Conservation (phyloP, 2,113 vertebrate species). For the Ramphastos sulfuratus region DNA sequence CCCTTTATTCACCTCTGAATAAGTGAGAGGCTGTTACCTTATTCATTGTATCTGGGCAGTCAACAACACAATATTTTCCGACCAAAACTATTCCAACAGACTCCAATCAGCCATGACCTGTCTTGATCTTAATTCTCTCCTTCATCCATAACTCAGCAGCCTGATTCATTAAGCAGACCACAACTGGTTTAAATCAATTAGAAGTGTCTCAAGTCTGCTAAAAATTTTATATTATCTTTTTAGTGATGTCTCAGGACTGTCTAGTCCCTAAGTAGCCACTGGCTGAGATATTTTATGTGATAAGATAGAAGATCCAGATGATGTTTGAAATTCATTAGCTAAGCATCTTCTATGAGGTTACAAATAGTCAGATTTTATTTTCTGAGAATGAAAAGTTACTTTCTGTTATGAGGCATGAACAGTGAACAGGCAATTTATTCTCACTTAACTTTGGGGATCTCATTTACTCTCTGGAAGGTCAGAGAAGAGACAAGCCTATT, state of each 20-base stretch:
- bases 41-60: neutral
- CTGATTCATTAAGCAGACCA: neutral
- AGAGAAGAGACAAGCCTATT: neutral
- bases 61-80: neutral
- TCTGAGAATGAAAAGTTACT: neutral
- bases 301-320: neutral
- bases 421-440: neutral
- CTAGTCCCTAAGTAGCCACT: neutral
- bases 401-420: neutral
- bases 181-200: neutral
- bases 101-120: neutral
- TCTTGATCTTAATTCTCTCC: neutral
- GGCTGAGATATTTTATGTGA: neutral
- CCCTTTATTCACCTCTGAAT: neutral
- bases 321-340: neutral
- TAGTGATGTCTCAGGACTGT: neutral
- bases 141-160: neutral
- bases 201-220: neutral
- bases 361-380: neutral
- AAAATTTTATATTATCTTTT: neutral
- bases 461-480: neutral
- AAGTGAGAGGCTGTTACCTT: neutral
- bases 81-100: neutral
- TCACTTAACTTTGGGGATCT: neutral
- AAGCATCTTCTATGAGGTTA: neutral